Evolutionary conservation across 2,888 invertebrate genomes (phyloP), one percentile per base, ranked within the genome.

Genomic region (Pollenia amentaria): DNA sequence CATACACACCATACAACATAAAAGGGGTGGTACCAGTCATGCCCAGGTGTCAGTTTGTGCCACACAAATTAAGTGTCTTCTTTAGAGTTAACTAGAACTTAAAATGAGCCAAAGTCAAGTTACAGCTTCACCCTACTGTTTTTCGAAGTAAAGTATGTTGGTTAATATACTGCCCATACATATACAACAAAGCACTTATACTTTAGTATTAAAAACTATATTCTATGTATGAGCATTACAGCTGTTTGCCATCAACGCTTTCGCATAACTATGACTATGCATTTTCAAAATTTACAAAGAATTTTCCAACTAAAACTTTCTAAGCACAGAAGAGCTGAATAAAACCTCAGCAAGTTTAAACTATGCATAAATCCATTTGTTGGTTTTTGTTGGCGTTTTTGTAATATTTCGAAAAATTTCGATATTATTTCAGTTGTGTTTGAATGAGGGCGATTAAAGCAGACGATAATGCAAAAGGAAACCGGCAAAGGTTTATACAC

Each of bases 351-450:
- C 46, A 53, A 77, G 42, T 67, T 55, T 73, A n/a, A 86, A 80
- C 65, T 72, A 72, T 60, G 44, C 57, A 70, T 70, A 79, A 69
- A 65, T 48, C 42, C 53, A 16, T 62, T 57, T 75, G 48, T 6
- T 10, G 57, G 16, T 21, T 16, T 51, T 46, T 29, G 12, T 12
- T 46, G 29, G 53, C 65, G 55, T 65, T 75, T 57, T 21, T 75
- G 55, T 29, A 46, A 48, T 42, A 57, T 65, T 65, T 55, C 12
- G 4, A 12, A 42, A n/a, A 48, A 79, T 12, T 48, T 78, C 84
- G 44, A 65, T 84, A 65, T 84, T 84, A 78, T 84, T 84, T 78
- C 78, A 84, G 84, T 73, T 73, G 78, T 16, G 29, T 12, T 18
- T 62, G 53, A 38, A 38, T 46, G 46, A 65, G 21, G 44, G 42